Evolutionary conservation across 1,140 invertebrate species (phyloP).

Genomic region (Colletes latitarsis): DNA sequence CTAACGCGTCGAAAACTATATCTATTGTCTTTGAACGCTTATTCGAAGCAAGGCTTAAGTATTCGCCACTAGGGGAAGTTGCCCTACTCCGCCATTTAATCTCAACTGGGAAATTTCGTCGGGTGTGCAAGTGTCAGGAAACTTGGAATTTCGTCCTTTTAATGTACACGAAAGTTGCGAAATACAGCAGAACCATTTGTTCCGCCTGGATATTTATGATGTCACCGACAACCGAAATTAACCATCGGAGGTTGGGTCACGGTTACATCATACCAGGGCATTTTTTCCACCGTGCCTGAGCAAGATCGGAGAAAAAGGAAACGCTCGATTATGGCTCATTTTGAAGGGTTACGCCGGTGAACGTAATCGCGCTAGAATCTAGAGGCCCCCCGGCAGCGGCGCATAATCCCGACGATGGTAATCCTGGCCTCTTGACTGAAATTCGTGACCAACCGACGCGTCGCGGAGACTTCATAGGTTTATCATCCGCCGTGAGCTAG

Average conservation of each 20-base stretch:
- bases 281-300: not conserved
- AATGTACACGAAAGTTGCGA: slow-evolving; percentile 29
- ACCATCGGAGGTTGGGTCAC: not conserved
- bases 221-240: slow-evolving; percentile 25
- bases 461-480: slow-evolving; percentile 3
- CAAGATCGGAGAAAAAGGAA: slow-evolving; percentile 5
- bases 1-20: too few species aligned
- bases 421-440: not conserved
- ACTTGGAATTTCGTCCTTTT: not conserved
- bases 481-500: not conserved
- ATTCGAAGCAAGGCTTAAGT: too few species aligned
- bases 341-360: not conserved
- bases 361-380: not conserved
- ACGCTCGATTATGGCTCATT: not conserved
- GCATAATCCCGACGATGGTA: not conserved
- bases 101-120: too few species aligned
- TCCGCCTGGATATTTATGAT: slow-evolving; percentile 51
- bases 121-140: too few species aligned
- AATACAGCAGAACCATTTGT: slow-evolving; percentile 60
- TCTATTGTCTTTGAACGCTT: too few species aligned
- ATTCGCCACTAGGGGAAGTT: too few species aligned
- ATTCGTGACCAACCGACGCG: not conserved
- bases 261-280: slow-evolving; percentile 20
- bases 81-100: too few species aligned
- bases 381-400: not conserved